Evolutionary conservation across 2,797 vertebrate genomes (phyloP).

Genomic region (Halcyon badia): DNA sequence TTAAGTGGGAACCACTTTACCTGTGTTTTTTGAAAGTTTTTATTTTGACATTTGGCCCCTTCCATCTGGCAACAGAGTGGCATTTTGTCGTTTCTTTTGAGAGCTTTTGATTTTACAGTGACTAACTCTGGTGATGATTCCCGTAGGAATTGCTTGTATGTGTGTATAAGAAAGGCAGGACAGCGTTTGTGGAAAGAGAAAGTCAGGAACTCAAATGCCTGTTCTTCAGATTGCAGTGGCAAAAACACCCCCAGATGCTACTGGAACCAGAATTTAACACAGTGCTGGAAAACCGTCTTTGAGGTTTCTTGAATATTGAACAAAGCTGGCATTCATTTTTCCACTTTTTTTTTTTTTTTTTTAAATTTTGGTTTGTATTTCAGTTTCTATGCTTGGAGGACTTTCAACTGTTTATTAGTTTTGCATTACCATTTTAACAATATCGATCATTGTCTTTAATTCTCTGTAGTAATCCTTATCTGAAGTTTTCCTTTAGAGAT

Average conservation of each 20-base stretch:
- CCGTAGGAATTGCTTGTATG: background rate
- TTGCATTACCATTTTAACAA: background rate
- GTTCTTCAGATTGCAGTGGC: background rate
- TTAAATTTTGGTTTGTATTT: background rate
- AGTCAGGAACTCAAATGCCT: background rate
- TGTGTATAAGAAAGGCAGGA: background rate
- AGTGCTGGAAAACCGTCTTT: background rate
- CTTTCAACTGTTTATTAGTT: background rate
- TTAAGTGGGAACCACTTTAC: background rate
- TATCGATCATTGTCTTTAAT: background rate
- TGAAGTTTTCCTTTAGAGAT: constrained; percentile 1
- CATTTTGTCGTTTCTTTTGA: background rate
- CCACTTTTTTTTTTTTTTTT: background rate
- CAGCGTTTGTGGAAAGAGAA: background rate
- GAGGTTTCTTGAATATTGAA: background rate
- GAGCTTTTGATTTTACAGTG: background rate
- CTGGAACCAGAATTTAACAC: background rate
- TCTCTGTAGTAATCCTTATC: background rate
- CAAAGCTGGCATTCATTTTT: background rate
- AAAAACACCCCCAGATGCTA: background rate
- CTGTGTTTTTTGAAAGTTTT: background rate
- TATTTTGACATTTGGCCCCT: background rate
- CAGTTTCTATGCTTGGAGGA: background rate
- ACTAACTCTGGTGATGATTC: background rate
- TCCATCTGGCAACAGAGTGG: background rate